phyloP scores from a whole-genome alignment of 30 jellyfish, hydroid and myxozoan genomes.

The Sanderia malayensis region DNA sequence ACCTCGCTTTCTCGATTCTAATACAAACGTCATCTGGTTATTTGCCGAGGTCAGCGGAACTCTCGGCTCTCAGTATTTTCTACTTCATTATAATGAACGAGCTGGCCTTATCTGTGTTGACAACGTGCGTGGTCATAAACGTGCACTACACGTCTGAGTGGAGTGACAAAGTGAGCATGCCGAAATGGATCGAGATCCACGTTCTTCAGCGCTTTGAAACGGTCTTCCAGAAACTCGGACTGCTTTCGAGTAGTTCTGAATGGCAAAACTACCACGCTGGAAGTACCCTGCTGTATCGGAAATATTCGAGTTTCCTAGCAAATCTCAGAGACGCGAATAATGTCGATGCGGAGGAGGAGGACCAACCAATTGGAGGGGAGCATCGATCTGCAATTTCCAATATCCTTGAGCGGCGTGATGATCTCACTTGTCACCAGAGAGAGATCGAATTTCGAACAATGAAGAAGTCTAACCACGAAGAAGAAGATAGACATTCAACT shows the following conservation, averaged over 20 bases:
- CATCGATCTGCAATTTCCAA: background rate
- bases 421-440: too few relatives aligned
- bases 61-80: slow-evolving; percentile 45
- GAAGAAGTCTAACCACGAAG: background rate
- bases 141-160: slow-evolving; percentile 40
- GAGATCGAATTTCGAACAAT: background rate
- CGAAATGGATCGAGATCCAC: slow-evolving; percentile 30
- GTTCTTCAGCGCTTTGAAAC: slow-evolving; percentile 31
- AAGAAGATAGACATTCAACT: background rate
- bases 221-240: slow-evolving; percentile 18
- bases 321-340: background rate
- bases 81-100: slow-evolving; percentile 46
- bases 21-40: slow-evolving; percentile 29
- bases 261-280: background rate
- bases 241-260: slow-evolving; percentile 6
- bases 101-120: slow-evolving; percentile 50
- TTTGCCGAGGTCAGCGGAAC: slow-evolving; percentile 47
- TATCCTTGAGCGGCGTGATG: too few relatives aligned
- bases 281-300: background rate
- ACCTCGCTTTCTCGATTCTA: slow-evolving; percentile 47
- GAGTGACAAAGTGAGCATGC: slow-evolving; percentile 52
- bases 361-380: background rate
- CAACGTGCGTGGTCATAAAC: slow-evolving; percentile 37
- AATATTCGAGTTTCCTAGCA: background rate
- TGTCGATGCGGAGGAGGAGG: background rate